Evolutionary conservation across 2,888 invertebrate species (phyloP), one percentile per base, ranked within the genome.

Genomic region (Thymelicus acteon): DNA sequence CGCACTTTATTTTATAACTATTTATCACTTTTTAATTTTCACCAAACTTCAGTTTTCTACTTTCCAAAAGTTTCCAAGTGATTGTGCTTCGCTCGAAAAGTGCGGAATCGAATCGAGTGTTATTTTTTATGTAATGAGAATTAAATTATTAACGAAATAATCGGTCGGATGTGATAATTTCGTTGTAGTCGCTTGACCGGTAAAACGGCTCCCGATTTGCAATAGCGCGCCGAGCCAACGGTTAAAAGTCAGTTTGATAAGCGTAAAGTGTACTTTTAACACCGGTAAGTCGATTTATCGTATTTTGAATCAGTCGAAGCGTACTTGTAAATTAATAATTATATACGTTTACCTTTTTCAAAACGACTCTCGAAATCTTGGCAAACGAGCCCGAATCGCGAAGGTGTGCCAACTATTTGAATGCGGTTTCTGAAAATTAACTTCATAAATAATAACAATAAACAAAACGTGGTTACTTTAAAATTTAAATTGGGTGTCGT

Each of bases 151-250:
- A 65, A 57, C 40, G 24, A 52, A 76, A 79, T 80, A 77, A 83
- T 84, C 80, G 81, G 77, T 78, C 72, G 71, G 78, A 78, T 78
- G 81, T 82, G 81, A 82, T 83, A 80, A 82, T 76, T 79, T 75
- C 68, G 74, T 60, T 64, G 72, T 74, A 78, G 75, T 72, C 76
- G 75, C 79, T 75, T 61, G 82, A 84, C 86, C 84, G 86, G 86
- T 87, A 76, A 72, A 80, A 79, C 79, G 76, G 81, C 84, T 83
- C 79, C 85, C 82, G 84, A 74, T 77, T 75, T 74, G 75, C 76
- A 76, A 82, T 80, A 81, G 57, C 79, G 79, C 77, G 73, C 71
- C 72, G 73, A 74, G 72, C 52, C 65, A 71, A 71, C 74, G 73
- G 75, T 74, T 75, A 71, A 71, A 74, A 75, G 78, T 66, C 70